phyloP scores from a whole-genome alignment of 1,140 invertebrate species.

The Brachionus paranguensis region DNA sequence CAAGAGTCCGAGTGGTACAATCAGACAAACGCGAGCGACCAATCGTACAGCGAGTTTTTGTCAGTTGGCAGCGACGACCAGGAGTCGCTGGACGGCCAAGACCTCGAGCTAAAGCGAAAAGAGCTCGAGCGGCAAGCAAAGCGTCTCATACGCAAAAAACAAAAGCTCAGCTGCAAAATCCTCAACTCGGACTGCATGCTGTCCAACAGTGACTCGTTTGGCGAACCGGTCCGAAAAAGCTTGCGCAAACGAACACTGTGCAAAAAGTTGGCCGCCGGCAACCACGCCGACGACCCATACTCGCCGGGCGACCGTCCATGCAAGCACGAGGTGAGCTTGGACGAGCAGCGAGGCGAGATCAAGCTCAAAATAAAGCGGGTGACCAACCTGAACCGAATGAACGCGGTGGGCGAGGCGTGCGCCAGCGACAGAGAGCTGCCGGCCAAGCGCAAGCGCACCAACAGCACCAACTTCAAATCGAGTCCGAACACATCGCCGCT shows the following conservation, averaged over 20 bases:
- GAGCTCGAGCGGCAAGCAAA: constrained; percentile 11
- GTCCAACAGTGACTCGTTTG: neutral
- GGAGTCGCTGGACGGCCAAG: neutral
- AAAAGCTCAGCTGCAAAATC: constrained; percentile 18
- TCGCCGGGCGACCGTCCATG: neutral
- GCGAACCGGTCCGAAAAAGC: neutral
- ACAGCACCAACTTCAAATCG: constrained; percentile 4
- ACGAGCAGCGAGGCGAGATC: constrained; percentile 6
- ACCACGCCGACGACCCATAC: neutral
- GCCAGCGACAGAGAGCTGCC: neutral
- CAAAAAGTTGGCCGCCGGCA: neutral
- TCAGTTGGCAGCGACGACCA: neutral
- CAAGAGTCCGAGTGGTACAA: neutral
- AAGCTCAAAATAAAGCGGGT: constrained; percentile 34
- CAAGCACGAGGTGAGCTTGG: neutral
- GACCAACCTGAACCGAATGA: neutral
- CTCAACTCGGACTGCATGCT: constrained; percentile 5
- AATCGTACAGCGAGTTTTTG: neutral
- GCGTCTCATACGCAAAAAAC: neutral
- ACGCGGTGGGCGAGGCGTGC: neutral
- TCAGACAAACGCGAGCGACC: neutral
- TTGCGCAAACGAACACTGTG: neutral
- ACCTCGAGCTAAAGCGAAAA: constrained; percentile 12
- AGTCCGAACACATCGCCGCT: neutral
- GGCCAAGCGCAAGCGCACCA: neutral